Evolutionary conservation across 2,888 invertebrate genomes (phyloP), one percentile per base, ranked within the genome.

Genomic region (Eristalis pertinax): DNA sequence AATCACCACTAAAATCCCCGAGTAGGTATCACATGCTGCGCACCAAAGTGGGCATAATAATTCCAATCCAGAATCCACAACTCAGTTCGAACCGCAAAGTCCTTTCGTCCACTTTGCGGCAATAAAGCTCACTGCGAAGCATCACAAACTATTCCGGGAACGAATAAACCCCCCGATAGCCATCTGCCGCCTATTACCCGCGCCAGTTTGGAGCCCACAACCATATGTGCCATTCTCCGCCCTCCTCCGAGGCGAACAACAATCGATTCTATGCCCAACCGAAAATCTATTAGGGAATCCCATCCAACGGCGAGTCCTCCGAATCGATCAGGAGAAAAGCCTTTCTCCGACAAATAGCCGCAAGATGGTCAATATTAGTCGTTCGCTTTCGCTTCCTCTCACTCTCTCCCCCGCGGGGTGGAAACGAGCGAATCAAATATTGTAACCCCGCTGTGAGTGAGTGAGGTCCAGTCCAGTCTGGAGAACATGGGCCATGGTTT

Each of bases 291-390:
- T 50, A 50, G 50, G 50, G 19, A 50, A 8, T 50, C 50, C 43
- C 43, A 43, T 43, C 43, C 43, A 43, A n/a, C 7, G 43, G 43
- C 43, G 41, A 82, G 73, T 78, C 24, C 32, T 32, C 41, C 63
- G 60, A 74, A 86, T 86, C 78, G 78, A 86, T 82, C 86, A 70
- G 24, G 67, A 56, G 67, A 38, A 67, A 8, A 72, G 50, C 62
- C 69, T 64, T 50, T 50, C 29, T 65, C 70, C 41, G 74, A 63
- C 70, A 86, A 83, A 82, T 43, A 74, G 56, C 86, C 78, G 56
- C 77, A 83, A 83, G 74, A 83, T 78, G 82, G 65, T 74, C 83
- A 83, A 83, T 86, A 86, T 83, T 63, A 69, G 76, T 63, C 29
- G 41, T 56, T 65, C 65, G 29, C 75, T 50, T 50, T 8, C 56